Evolutionary conservation across 2,888 invertebrate species (phyloP).

Genomic region (Trypoxylon attenuatum): DNA sequence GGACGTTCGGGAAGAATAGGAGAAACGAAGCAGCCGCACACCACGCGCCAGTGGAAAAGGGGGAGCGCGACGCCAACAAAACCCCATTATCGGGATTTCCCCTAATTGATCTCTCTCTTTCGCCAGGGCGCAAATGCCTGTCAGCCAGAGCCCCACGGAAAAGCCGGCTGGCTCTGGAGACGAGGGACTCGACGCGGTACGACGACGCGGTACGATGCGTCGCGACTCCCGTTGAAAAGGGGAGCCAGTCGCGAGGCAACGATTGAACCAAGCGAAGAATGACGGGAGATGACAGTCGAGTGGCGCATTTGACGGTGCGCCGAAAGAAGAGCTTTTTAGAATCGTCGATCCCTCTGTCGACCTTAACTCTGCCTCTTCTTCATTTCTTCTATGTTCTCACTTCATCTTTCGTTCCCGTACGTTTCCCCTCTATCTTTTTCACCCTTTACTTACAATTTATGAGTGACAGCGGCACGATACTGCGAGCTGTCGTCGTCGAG

Average conservation of each 20-base stretch:
- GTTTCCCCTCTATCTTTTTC: too few relatives aligned
- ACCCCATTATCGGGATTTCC: slow-evolving; percentile 64
- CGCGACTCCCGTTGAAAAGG: slow-evolving; percentile 9
- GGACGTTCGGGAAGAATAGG: background rate
- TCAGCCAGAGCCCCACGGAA: slow-evolving; percentile 15
- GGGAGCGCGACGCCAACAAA: slow-evolving; percentile 42
- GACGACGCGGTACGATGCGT: slow-evolving; percentile 4
- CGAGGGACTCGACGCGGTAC: background rate
- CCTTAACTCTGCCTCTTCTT: slow-evolving; percentile 10
- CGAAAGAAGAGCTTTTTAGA: slow-evolving; percentile 43
- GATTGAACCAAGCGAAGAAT: slow-evolving; percentile 46
- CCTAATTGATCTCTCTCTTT: slow-evolving; percentile 63
- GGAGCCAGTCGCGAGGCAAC: slow-evolving; percentile 37
- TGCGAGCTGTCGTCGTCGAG: slow-evolving; percentile 19
- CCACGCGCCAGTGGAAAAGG: background rate
- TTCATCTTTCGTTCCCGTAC: too few relatives aligned
- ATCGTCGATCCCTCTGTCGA: slow-evolving; percentile 22
- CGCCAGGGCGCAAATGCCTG: slow-evolving; percentile 21
- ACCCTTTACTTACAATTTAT: slow-evolving; percentile 32
- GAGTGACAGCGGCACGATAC: slow-evolving; percentile 30
- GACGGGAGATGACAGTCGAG: slow-evolving; percentile 49
- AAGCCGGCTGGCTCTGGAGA: background rate
- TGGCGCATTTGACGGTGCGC: slow-evolving; percentile 36
- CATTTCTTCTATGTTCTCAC: too few relatives aligned
- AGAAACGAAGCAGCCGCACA: background rate